Evolutionary conservation across 64 coral and sea anemone genomes (phyloP).

Genomic region (Stichodactyla mertensii): DNA sequence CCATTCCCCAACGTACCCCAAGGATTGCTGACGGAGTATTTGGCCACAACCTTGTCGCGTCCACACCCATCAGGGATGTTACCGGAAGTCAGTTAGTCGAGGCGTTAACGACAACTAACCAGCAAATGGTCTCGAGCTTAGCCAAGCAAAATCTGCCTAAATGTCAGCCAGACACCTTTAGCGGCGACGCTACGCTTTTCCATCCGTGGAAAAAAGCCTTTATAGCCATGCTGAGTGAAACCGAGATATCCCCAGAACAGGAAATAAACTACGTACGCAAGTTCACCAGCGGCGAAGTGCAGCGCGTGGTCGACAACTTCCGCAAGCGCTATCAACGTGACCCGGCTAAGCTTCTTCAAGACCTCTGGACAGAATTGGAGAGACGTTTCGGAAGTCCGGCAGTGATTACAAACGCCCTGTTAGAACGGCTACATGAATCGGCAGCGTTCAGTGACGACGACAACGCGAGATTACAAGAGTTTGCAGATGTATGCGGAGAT

Average conservation of each 20-base stretch:
- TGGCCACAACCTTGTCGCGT: neutral
- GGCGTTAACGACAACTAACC: slow-evolving; percentile 23
- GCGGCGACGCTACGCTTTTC: too few relatives aligned
- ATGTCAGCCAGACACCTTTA: too few relatives aligned
- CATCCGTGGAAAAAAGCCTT: slow-evolving; percentile 6
- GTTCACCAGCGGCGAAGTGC: too few relatives aligned
- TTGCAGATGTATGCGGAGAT: slow-evolving; percentile 30
- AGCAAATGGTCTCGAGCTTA: slow-evolving; percentile 22
- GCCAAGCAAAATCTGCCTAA: slow-evolving; percentile 34
- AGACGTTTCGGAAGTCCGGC: neutral
- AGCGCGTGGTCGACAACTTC: too few relatives aligned
- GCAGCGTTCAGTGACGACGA: slow-evolving; percentile 29
- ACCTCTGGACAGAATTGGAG: too few relatives aligned
- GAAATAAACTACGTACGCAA: slow-evolving; percentile 1
- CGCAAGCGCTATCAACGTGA: too few relatives aligned
- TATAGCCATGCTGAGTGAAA: slow-evolving; percentile 33
- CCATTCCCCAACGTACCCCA: too few relatives aligned
- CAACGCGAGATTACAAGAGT: slow-evolving; percentile 16
- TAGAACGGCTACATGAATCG: slow-evolving; percentile 12
- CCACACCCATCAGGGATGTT: neutral
- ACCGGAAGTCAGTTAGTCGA: neutral
- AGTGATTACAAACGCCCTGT: slow-evolving; percentile 33
- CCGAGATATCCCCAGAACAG: slow-evolving; percentile 1
- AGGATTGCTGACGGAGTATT: too few relatives aligned
- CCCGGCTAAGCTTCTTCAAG: too few relatives aligned